Conservation (phyloP, 2,888 invertebrate species). For the Eremobia ochroleuca region DNA sequence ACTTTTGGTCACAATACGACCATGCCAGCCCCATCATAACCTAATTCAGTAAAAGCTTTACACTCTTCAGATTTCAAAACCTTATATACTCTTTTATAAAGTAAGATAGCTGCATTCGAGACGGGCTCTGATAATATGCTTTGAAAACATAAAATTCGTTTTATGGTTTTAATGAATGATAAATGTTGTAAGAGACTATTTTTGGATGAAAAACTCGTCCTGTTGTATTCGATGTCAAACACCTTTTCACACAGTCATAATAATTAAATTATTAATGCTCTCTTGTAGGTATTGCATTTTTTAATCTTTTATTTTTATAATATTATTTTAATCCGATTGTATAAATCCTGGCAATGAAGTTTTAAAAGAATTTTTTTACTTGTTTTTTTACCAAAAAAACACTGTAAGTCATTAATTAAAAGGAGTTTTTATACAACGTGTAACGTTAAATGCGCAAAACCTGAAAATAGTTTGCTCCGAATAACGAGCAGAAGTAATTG, state of each 20-base stretch:
- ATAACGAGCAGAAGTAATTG: too few relatives aligned
- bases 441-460: too few relatives aligned
- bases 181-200: conserved; percentile 21
- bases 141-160: neutral
- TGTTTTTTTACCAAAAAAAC: neutral
- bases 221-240: conserved; percentile 33
- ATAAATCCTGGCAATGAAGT: neutral
- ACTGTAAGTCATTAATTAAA: neutral
- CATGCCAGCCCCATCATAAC: too few relatives aligned
- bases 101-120: too few relatives aligned
- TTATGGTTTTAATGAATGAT: neutral
- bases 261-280: neutral
- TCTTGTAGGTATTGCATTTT: neutral
- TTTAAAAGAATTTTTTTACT: neutral
- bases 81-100: too few relatives aligned
- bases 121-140: too few relatives aligned
- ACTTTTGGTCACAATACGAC: too few relatives aligned
- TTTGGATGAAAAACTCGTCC: conserved; percentile 27
- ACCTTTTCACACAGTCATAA: conserved; percentile 39
- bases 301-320: neutral
- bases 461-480: too few relatives aligned
- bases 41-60: too few relatives aligned
- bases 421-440: neutral
- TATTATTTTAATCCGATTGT: neutral
- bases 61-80: too few relatives aligned